A percentile compares a stretch with the other conserved stretches of the same genome.
These are phyloP conservation scores for Linyphia triangularis DNA, from an alignment of 2,888 invertebrate genomes.

Conservation along the genomic window DNA sequence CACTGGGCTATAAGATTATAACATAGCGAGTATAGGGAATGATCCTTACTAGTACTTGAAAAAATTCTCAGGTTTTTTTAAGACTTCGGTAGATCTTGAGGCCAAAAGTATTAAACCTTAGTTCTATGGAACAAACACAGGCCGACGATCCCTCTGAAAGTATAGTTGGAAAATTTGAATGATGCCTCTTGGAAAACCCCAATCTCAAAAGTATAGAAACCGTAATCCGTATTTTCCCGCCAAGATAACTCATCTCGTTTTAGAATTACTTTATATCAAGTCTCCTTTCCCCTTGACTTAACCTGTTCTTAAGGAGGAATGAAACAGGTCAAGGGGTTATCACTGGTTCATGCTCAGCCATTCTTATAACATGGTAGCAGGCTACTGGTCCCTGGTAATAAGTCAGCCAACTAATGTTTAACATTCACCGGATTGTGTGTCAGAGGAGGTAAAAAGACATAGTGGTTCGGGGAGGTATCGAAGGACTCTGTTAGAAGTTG, in stretches of 20 bases:
- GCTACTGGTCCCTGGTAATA: neutral
- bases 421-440: neutral
- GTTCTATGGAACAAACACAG: too few relatives aligned
- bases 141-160: too few relatives aligned
- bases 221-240: neutral
- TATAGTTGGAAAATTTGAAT: too few relatives aligned
- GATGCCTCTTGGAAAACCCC: too few relatives aligned
- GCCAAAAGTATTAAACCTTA: too few relatives aligned
- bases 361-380: neutral
- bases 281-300: neutral
- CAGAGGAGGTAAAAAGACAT: neutral
- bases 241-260: neutral
- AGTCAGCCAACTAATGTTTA: neutral
- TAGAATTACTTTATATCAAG: neutral
- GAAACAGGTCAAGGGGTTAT: conserved; percentile 10
- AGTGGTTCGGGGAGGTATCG: neutral
- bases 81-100: too few relatives aligned
- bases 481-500: neutral
- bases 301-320: neutral
- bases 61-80: too few relatives aligned
- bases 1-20: too few relatives aligned
- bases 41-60: too few relatives aligned
- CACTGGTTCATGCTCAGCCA: too few relatives aligned
- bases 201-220: neutral
- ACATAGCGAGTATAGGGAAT: too few relatives aligned